Conservation (phyloP, 1,140 invertebrate genomes). For the Melipona quadrifasciata region DNA sequence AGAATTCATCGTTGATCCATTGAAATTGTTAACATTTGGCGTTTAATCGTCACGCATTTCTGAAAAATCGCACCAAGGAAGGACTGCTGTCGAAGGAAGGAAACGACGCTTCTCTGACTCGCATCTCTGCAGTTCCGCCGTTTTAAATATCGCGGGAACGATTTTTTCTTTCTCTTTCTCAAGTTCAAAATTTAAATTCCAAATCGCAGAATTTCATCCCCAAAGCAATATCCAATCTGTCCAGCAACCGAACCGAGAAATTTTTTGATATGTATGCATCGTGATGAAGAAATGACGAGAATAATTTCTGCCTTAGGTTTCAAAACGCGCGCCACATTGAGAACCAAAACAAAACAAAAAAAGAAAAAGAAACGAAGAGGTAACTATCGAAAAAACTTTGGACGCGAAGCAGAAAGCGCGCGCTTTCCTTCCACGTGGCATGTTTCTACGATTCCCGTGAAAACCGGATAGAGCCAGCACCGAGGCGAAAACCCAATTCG, state of each 20-base stretch:
- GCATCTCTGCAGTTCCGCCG: neutral
- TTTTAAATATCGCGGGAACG: neutral
- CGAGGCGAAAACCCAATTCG: conserved; percentile 1
- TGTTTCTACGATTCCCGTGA: neutral
- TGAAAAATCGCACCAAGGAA: conserved; percentile 2
- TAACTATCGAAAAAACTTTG: too few species aligned
- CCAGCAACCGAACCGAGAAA: too few species aligned
- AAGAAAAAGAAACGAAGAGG: too few species aligned
- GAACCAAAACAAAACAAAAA: too few species aligned
- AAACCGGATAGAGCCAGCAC: conserved; percentile 6
- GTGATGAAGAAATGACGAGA: too few species aligned
- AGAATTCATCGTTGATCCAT: neutral
- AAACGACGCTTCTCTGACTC: neutral
- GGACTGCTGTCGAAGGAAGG: neutral
- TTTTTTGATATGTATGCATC: too few species aligned
- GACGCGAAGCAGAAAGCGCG: neutral
- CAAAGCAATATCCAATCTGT: too few species aligned
- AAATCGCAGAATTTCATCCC: too few species aligned
- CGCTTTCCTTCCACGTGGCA: neutral
- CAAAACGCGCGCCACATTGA: too few species aligned
- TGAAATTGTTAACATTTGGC: neutral
- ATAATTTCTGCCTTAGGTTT: too few species aligned
- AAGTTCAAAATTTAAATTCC: too few species aligned
- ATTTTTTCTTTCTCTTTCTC: too few species aligned
- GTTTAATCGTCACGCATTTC: neutral